These are phyloP conservation scores for Caenorhabditis briggsae DNA, from an alignment of 1,140 invertebrate genomes.

Conservation along the genomic window DNA sequence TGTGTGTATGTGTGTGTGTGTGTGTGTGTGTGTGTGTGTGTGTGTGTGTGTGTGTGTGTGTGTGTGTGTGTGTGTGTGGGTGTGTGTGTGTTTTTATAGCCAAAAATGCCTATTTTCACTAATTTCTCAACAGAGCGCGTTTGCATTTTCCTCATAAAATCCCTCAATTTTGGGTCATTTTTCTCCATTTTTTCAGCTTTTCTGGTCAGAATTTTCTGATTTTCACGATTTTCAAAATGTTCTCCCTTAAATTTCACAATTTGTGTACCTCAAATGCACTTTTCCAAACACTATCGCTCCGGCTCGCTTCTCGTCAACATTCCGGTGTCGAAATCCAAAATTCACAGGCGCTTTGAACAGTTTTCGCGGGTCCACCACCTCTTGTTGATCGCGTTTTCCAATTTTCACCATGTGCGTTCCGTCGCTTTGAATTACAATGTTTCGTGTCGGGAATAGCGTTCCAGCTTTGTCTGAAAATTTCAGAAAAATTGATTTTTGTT, in stretches of 20 bases:
- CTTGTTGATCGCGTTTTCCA: neutral
- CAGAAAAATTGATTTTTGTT: neutral
- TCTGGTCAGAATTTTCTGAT: neutral
- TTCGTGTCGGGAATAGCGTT: neutral
- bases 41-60: no score
- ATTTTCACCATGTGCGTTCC: constrained; percentile 1
- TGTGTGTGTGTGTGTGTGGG: no score
- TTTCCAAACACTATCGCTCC: constrained; percentile 7
- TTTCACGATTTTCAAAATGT: no score
- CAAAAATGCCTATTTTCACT: neutral
- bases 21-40: no score
- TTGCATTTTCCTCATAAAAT: no score
- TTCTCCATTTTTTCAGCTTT: neutral
- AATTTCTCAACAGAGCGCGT: no score
- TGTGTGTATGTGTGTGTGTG: no score
- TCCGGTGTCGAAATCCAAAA: constrained; percentile 32
- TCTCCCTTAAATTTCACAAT: no score
- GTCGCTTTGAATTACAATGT: neutral
- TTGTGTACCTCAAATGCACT: constrained; percentile 46
- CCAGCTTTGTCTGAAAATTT: constrained; percentile 32
- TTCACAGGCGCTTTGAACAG: constrained; percentile 47
- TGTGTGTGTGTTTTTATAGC: no score
- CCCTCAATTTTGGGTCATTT: no score
- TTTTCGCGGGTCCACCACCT: constrained; percentile 33
- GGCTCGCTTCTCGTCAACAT: neutral